Evolutionary conservation across 2,888 invertebrate genomes (phyloP), one percentile per base, ranked within the genome.

Genomic region (Alloplasta piceator): DNA sequence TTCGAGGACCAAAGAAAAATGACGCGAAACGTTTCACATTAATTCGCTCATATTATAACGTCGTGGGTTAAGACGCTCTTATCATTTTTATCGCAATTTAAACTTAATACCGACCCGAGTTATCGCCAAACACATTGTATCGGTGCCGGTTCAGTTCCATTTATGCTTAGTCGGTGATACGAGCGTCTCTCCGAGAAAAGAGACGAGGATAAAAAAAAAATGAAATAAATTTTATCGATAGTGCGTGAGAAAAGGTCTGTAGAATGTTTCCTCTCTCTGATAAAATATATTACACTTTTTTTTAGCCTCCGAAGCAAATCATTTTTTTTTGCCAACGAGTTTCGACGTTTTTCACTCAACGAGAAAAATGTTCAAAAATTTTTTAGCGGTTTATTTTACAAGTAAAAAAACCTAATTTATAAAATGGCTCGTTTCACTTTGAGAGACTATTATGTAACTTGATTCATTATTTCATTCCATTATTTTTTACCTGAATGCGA

Each of bases 21-120:
- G 48, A 48, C 48, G 48, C 12, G 48, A 52, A 52, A 52, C 52
- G 52, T 52, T 52, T 52, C 52, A 52, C 52, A 52, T 52, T 52
- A 12, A 14, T 52, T 52, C 12, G 52, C 52, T 52, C 52, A 12
- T 52, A 52, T 48, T 14, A 14, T 7, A n/a, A 6, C 52, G 52
- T 52, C 43, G 43, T 43, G 43, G 52, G 52, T 14, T 12, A 52
- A 14, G 14, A 14, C 52, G 2, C 56, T 73, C 83, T 83, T 83
- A 83, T 82, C 83, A 75, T 78, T 83, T 82, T 83, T 83, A 83
- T 83, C 83, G 80, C 82, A 82, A 75, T 76, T 82, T 82, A 80
- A 82, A 83, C 83, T 83, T 58, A 72, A 83, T 75, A 70, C 80
- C 78, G 71, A 60, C 76, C 72, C 79, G 60, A 70, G 80, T 81